A percentile compares a stretch with the other conserved stretches of the same genome.
These are phyloP conservation scores for Rhopalosiphum maidis DNA, from an alignment of 1,140 invertebrate species.

Conservation along the genomic window DNA sequence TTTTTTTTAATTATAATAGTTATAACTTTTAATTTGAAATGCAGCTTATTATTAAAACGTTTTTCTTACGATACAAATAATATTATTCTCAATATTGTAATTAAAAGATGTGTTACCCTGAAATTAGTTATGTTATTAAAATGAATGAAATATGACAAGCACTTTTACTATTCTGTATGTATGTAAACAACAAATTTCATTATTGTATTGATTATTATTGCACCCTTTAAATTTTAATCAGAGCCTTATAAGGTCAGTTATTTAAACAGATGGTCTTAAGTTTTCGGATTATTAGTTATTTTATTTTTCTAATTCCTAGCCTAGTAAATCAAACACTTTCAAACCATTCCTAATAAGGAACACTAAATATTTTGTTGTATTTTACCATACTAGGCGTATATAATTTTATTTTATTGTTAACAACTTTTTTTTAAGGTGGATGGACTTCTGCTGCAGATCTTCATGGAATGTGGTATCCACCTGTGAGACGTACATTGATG, in stretches of 20 bases:
- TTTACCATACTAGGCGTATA: neutral
- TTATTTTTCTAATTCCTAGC: neutral
- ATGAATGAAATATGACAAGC: no score
- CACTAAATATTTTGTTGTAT: neutral
- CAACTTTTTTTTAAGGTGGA: conserved; percentile 21
- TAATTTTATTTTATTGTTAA: neutral
- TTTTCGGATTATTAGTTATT: neutral
- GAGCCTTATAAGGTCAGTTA: neutral
- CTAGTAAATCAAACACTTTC: neutral
- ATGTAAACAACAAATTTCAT: no score
- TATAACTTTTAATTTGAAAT: no score
- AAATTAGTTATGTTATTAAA: no score
- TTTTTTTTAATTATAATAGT: no score
- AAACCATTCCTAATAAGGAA: neutral
- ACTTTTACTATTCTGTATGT: no score
- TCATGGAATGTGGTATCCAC: conserved; percentile 99
- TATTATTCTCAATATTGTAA: no score
- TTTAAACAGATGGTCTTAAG: neutral
- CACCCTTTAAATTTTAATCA: no score
- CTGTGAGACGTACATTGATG: conserved; percentile 90
- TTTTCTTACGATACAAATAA: no score
- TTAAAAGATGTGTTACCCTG: no score
- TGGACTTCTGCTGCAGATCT: conserved; percentile 86
- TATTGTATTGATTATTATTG: no score
- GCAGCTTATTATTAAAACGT: no score